These are phyloP conservation scores for Physocephala rufipes DNA, from an alignment of 2,888 invertebrate genomes.

Conservation along the genomic window DNA sequence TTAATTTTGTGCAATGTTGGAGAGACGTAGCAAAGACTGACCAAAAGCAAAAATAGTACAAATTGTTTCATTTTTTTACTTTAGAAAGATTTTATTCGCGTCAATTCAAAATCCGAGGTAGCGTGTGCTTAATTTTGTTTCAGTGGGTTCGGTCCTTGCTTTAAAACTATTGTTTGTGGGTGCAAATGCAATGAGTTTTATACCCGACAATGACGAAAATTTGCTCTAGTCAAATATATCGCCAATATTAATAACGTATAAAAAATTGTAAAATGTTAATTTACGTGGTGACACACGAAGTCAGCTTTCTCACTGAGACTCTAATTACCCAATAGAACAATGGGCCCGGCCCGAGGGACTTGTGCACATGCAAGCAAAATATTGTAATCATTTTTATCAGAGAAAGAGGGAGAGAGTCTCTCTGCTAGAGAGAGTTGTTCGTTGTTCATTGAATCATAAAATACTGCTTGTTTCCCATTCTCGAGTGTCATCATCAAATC, in stretches of 20 bases:
- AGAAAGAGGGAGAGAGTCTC: background rate
- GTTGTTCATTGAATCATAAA: no score
- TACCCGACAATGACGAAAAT: conserved; percentile 39
- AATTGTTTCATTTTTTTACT: conserved; percentile 34
- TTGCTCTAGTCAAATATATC: conserved; percentile 40
- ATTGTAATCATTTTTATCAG: background rate
- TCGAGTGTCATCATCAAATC: no score
- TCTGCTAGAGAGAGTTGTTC: background rate
- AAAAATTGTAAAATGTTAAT: background rate
- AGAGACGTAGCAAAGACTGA: conserved; percentile 37
- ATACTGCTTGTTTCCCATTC: no score
- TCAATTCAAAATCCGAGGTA: background rate
- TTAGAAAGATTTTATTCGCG: background rate
- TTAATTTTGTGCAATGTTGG: conserved; percentile 41
- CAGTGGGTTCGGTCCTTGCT: conserved; percentile 26
- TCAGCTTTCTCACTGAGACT: conserved; percentile 23
- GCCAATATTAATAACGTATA: background rate
- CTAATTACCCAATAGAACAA: conserved; percentile 37
- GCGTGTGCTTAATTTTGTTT: background rate
- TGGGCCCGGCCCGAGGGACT: background rate
- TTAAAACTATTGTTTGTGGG: conserved; percentile 39
- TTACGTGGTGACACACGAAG: background rate
- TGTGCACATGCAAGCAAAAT: no score
- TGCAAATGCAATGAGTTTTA: conserved; percentile 41
- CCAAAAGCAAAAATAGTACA: conserved; percentile 34